Percentiles rank a stretch among this genome's conserved stretches.
Conservation (phyloP, 2,113 vertebrate species). For the Seriola dumerili region DNA sequence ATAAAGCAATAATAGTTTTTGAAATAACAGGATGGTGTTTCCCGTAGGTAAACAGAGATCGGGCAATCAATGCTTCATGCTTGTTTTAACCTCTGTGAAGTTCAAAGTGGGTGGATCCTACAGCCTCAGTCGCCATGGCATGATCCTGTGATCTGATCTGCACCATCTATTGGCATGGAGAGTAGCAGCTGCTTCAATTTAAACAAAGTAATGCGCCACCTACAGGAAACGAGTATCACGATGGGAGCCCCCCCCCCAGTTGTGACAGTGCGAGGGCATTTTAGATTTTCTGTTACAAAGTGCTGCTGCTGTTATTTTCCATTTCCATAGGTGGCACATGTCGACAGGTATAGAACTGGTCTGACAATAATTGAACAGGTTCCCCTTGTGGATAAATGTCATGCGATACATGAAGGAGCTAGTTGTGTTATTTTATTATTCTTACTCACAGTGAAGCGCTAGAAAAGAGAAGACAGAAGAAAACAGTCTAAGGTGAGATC, state of each 20-base stretch:
- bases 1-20: constrained; percentile 1
- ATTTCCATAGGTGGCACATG: background rate
- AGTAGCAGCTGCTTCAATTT: no score
- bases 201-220: background rate
- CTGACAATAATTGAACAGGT: background rate
- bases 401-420: background rate
- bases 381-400: constrained; percentile 1
- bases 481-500: background rate
- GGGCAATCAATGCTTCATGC: background rate
- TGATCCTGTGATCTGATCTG: background rate
- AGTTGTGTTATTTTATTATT: background rate
- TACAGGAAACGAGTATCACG: background rate
- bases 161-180: background rate
- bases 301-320: background rate
- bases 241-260: no score
- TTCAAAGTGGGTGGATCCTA: background rate
- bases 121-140: background rate
- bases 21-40: constrained; percentile 52
- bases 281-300: background rate
- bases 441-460: background rate
- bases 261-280: no score
- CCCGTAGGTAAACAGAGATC: background rate
- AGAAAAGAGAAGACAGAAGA: background rate
- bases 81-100: constrained; percentile 4
- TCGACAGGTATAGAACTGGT: background rate